Base-by-base conservation (phyloP, 2,113 vertebrate species). In the Genyomyrus donnyi region DNA sequence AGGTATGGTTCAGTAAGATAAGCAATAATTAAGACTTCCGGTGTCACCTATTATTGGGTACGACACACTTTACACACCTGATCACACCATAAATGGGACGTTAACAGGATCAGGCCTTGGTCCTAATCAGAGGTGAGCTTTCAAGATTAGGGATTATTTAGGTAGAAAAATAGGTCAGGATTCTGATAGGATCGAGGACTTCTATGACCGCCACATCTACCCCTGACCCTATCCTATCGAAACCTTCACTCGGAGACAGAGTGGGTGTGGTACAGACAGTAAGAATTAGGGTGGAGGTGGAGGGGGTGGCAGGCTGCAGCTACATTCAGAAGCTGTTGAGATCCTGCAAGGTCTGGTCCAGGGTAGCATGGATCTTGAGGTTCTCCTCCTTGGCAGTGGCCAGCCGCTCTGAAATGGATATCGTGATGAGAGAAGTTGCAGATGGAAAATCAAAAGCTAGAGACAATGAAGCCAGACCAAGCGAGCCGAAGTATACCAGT, bases 281-380 rank as follows among this genome's bases (percentile, higher is more conserved):
- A 83, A 86, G 53, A 56, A 50, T 87, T 48, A n/a, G 88, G 87
- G 62, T 45, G 88, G 88, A 53, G 80, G 19, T 21, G 48, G 31
- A 31, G 35, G 6, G 66, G 56, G 58, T 15, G 88, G 52, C 39
- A 89, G 50, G 45, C 53, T n/a, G n/a, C 53, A 87, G 74, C 88
- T 88, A 52, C 5, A 88, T 74, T 97, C 96, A 99, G 96, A 97
- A 97, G 95, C 96, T 96, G 5, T 97, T 97, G 91, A 99, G 97
- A 92, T 98, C 98, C 48, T 97, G 96, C 96, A 99, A 95, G 91
- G 98, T 99, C 95, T 98, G 97, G 92, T 98, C 97, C 96, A 99
- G 94, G 90, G 97, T 98, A 83, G 96, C 94, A 93, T 98, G 96
- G 39, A 98, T 97, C 94, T 97, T 97, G 92, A 96, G 91, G 93